Conservation (phyloP, 2,888 invertebrate genomes). For the Eumerus sabulonum region DNA sequence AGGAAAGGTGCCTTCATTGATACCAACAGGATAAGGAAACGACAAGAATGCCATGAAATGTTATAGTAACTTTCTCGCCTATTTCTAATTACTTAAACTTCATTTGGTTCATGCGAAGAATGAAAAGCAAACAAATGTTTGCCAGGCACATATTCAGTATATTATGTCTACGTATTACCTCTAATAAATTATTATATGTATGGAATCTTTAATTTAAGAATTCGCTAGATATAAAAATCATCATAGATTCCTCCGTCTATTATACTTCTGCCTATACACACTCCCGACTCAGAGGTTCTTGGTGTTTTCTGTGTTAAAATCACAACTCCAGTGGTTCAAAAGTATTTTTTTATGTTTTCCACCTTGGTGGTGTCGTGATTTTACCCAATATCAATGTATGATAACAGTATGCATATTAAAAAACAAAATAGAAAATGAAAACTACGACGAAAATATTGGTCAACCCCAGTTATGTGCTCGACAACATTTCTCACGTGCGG, state of each 20-base stretch:
- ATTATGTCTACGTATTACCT: slow-evolving; percentile 30
- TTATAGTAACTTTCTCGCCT: slow-evolving; percentile 42
- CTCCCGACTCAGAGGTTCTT: slow-evolving; percentile 6
- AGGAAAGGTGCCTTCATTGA: slow-evolving; percentile 57
- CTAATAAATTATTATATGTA: slow-evolving; percentile 61
- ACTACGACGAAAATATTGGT: slow-evolving; percentile 16
- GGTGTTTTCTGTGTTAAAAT: slow-evolving; percentile 31
- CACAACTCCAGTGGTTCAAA: slow-evolving; percentile 43
- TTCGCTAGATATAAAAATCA: slow-evolving; percentile 26
- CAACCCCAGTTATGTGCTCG: slow-evolving; percentile 53
- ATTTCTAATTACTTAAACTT: background rate
- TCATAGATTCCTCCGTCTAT: slow-evolving; percentile 42
- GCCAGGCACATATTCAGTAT: slow-evolving; percentile 6
- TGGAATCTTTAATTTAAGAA: slow-evolving; percentile 45
- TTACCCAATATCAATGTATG: background rate
- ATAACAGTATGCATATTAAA: too few relatives aligned
- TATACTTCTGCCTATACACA: slow-evolving; percentile 2
- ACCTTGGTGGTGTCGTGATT: slow-evolving; percentile 33
- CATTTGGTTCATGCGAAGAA: slow-evolving; percentile 36
- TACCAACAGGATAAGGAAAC: slow-evolving; percentile 55
- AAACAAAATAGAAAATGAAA: background rate
- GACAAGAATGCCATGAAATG: slow-evolving; percentile 39
- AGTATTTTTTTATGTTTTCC: slow-evolving; percentile 40
- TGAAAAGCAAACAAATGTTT: slow-evolving; percentile 27
- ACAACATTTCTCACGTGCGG: slow-evolving; percentile 63